Base-by-base conservation (phyloP, 2,888 invertebrate species). In the Vanessa cardui region DNA sequence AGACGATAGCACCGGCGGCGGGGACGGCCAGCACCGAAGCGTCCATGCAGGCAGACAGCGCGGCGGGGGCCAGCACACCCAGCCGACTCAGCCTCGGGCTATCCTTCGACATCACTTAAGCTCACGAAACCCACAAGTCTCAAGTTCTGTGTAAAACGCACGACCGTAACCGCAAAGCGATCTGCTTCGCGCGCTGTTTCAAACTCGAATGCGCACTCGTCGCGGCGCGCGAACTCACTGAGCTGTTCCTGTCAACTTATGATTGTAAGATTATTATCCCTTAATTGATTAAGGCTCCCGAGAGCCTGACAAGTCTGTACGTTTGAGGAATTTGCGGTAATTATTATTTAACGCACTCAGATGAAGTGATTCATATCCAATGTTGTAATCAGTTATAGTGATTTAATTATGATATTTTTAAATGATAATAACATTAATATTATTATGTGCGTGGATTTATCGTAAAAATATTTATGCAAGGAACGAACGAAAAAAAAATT, bases 1-100 rank as follows among this genome's bases (percentile, higher is more conserved):
- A 90, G 54, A 92, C 89, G 68, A 92, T 90, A 39, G 91, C 92
- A 0, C 92, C 90, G 8, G 92, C 92, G 0, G 91, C 90, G 2
- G 92, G 92, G 72, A 91, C 92, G 0, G 90, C 92, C 69, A 92
- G 78, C 69, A 91, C 90, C 45, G 92, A 92, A 0, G 92, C 92
- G 74, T 91, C 91, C 85, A 90, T 89, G 74, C 92, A 92, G 26
- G 85, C 92, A 0, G 90, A 89, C 52, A 92, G 80, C 45, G 92
- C 92, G 7, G 90, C 92, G 50, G 92, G 92, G 8, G 92, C 92
- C 69, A 92, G 78, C 66, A 92, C 92, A 18, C 92, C 89, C 68
- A 92, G 81, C 81, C 92, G 78, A 75, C 89, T 82, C 72, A 90
- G 72, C 72, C 91, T 79, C 33, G 85, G 77, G 47, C 78, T 80